phyloP scores from a whole-genome alignment of 2,113 vertebrate genomes.

The Coregonus clupeaformis region DNA sequence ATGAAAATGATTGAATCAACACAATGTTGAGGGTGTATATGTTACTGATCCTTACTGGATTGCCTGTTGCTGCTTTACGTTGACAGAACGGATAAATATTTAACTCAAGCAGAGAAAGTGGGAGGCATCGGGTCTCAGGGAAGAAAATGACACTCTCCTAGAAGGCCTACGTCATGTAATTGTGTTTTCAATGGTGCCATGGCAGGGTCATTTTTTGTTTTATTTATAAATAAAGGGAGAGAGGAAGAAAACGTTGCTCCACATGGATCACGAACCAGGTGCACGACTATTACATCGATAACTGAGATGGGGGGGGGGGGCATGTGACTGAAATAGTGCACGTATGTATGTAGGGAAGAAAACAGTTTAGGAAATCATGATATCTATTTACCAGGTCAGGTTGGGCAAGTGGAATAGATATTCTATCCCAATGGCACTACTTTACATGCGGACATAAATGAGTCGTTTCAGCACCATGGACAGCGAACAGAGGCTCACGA shows the following conservation, averaged over 20 bases:
- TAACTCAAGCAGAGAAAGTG: constrained; percentile 57
- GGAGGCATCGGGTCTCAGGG: constrained; percentile 45
- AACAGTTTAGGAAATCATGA: not conserved
- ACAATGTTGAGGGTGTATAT: too few species aligned
- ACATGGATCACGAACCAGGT: too few species aligned
- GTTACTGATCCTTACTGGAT: too few species aligned
- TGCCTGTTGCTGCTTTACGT: too few species aligned
- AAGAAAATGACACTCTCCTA: constrained; percentile 40
- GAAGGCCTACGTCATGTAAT: constrained; percentile 28
- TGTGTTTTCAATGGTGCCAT: constrained; percentile 26
- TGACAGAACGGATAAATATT: constrained; percentile 61
- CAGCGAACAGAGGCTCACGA: constrained; percentile 58
- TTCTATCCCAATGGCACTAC: not conserved
- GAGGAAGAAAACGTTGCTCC: not conserved
- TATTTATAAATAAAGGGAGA: not conserved
- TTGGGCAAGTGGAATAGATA: not conserved
- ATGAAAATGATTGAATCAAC: too few species aligned
- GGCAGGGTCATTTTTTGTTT: constrained; percentile 21
- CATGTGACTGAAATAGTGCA: not conserved
- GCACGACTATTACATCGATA: too few species aligned
- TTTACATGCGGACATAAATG: not conserved
- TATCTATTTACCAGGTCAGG: not conserved
- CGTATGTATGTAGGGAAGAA: not conserved
- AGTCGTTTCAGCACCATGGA: constrained; percentile 64
- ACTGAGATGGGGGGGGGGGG: too few species aligned